Conservation (phyloP, 2,797 vertebrate species). For the Remorina albescens region DNA sequence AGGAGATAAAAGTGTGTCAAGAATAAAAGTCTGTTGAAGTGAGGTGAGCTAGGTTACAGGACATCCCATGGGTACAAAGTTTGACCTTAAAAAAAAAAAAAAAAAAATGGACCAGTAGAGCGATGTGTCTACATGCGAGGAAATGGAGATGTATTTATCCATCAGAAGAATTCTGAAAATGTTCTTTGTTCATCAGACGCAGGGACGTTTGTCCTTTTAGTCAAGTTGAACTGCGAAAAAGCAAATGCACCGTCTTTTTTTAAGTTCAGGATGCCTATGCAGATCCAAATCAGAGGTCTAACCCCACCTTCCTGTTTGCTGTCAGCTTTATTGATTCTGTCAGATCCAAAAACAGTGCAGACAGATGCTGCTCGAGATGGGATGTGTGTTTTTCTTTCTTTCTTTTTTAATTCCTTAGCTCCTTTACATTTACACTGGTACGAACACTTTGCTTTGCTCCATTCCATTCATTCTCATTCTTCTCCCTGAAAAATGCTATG, state of each 20-base stretch:
- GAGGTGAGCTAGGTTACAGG: slow-evolving; percentile 23
- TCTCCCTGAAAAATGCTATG: slow-evolving; percentile 3
- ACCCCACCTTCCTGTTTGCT: slow-evolving; percentile 1
- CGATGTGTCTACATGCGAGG: too few species aligned
- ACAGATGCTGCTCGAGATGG: slow-evolving; percentile 2
- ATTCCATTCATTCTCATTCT: background rate
- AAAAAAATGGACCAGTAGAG: slow-evolving; percentile 2
- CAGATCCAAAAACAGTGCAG: slow-evolving; percentile 13
- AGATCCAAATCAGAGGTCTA: background rate
- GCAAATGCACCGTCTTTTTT: slow-evolving; percentile 25
- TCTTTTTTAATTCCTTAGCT: slow-evolving; percentile 4
- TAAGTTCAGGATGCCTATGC: background rate
- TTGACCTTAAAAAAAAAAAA: slow-evolving; percentile 22
- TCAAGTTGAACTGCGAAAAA: slow-evolving; percentile 16
- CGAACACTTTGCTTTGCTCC: background rate
- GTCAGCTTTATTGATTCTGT: slow-evolving; percentile 22
- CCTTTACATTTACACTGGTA: slow-evolving; percentile 3
- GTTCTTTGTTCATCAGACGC: slow-evolving; percentile 12
- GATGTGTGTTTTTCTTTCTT: background rate
- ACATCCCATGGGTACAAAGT: slow-evolving; percentile 17
- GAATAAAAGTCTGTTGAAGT: slow-evolving; percentile 5
- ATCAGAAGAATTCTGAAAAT: slow-evolving; percentile 4
- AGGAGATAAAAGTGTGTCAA: slow-evolving; percentile 22
- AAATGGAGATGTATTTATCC: background rate
- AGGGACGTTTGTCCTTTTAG: slow-evolving; percentile 22